Evolutionary conservation across 2,888 invertebrate genomes (phyloP).

Genomic region (Taenaris catops): DNA sequence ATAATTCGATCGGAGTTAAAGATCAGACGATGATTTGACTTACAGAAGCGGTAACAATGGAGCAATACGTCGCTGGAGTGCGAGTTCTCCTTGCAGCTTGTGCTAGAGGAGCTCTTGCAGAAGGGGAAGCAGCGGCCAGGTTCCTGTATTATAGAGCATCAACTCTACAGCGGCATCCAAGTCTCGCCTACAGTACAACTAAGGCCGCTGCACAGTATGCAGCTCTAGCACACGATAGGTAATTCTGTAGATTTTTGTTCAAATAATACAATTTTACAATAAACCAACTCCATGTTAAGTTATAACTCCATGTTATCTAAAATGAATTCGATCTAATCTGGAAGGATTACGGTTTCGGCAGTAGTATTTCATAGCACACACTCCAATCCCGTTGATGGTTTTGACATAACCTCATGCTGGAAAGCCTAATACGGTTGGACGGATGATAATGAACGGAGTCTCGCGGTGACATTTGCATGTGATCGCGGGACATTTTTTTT

Average conservation of each 20-base stretch:
- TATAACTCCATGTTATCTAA: too few species aligned
- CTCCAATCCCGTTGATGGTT: too few species aligned
- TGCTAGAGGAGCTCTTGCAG: constrained; percentile 79
- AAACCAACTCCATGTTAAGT: too few species aligned
- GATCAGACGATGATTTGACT: not conserved
- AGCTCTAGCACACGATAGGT: constrained; percentile 78
- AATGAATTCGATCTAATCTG: too few species aligned
- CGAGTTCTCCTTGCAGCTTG: constrained; percentile 80
- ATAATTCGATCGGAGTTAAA: too few species aligned
- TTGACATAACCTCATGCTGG: too few species aligned
- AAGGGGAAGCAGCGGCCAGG: constrained; percentile 82
- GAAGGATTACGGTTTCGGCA: too few species aligned
- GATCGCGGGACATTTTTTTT: constrained; percentile 62
- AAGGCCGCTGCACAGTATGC: constrained; percentile 82
- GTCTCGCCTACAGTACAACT: constrained; percentile 80
- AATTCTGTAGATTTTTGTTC: constrained; percentile 5
- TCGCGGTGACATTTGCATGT: constrained; percentile 73
- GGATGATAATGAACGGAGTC: constrained; percentile 69
- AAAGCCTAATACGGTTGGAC: too few species aligned
- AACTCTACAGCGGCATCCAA: constrained; percentile 81
- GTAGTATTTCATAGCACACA: too few species aligned
- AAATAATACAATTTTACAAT: too few species aligned
- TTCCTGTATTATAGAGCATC: constrained; percentile 84
- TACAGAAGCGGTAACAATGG: constrained; percentile 72
- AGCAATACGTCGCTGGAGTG: constrained; percentile 82